phyloP scores from a whole-genome alignment of 2,113 vertebrate genomes.

The Gymnogyps californianus region DNA sequence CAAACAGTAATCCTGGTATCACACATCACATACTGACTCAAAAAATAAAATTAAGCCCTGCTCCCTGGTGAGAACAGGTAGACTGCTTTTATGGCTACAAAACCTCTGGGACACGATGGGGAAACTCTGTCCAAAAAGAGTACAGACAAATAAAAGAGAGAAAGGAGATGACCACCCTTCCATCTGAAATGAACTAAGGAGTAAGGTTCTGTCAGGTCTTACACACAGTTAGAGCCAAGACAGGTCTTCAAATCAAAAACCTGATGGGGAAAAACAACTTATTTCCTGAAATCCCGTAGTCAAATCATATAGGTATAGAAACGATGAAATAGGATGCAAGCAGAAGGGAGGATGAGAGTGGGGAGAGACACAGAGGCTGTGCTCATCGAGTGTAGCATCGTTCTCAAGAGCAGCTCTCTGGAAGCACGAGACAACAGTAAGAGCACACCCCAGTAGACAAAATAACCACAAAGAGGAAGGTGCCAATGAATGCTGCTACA shows the following conservation, averaged over 20 bases:
- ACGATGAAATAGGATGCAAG: not conserved
- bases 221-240: not conserved
- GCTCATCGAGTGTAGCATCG: not conserved
- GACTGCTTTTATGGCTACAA: not conserved
- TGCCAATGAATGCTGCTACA: not conserved
- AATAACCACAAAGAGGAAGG: not conserved
- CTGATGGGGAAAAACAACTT: not conserved
- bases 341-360: not conserved
- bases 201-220: not conserved
- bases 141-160: not conserved
- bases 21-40: not conserved
- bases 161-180: not conserved
- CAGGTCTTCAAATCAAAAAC: not conserved
- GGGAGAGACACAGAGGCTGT: not conserved
- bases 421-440: not conserved
- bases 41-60: not conserved
- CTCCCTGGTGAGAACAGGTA: not conserved
- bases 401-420: not conserved
- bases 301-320: not conserved
- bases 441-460: not conserved
- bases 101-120: not conserved
- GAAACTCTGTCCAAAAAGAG: not conserved
- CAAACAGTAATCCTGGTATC: not conserved
- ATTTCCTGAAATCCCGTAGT: not conserved
- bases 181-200: not conserved